Evolutionary conservation across 2,797 vertebrate genomes (phyloP), one percentile per base, ranked within the genome.

Genomic region (Perodicticus potto): DNA sequence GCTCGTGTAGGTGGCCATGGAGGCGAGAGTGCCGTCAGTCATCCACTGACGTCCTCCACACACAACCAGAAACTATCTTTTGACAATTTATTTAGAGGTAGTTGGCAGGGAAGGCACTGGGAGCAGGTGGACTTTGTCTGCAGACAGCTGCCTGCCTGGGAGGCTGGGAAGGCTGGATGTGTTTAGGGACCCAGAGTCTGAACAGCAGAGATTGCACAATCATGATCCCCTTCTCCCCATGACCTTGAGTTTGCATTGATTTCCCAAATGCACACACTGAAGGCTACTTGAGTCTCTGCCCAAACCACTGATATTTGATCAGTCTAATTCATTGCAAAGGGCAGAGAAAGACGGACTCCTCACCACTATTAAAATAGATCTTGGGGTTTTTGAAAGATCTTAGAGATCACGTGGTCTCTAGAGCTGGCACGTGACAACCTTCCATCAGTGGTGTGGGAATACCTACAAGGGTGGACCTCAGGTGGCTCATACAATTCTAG

Each of bases 231-330:
- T 69, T 37, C 45, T 82, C 49, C 67, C 43, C 32, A 7, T 29
- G 73, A 87, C 93, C 91, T 92, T 83, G 92, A 76, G 49, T 89
- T 85, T 72, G 67, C 45, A 82, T 85, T 7, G 83, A 91, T 96
- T 90, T 93, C 61, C 78, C 69, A 93, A 73, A 88, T 17, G 80
- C 70, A 72, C 23, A 43, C 63, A 53, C 11, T 4, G 69, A 93
- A 53, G 61, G 65, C 63, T 59, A 12, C 25, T 27, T 4, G 11
- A 61, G 22, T 84, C 89, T 94, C 45, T 22, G 17, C 73, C 80
- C 55, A 85, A 67, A 96, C 83, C 67, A 82, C 89, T 94, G 91
- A 89, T 78, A 91, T 93, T 49, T 93, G 89, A 91, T 95, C 93
- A 69, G 95, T 63, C 37, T 53, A 74, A 86, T 88, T 95, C 10